Conservation (phyloP, 2,888 invertebrate genomes). For the Ditylenchus weischeri region DNA sequence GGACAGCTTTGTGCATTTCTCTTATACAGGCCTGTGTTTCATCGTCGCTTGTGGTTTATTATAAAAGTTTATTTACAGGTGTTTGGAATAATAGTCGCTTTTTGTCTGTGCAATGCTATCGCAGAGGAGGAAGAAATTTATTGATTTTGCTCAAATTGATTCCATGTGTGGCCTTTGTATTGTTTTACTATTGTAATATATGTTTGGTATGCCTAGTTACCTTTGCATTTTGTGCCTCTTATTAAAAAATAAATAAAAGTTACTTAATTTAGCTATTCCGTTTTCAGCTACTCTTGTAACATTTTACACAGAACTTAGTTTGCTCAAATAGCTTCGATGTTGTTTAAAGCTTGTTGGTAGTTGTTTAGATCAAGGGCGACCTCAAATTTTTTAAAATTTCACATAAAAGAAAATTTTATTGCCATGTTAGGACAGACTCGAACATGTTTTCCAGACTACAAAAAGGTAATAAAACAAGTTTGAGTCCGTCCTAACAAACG, state of each 20-base stretch:
- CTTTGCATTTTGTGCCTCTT: neutral
- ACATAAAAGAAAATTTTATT: too few relatives aligned
- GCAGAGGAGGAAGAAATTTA: constrained; percentile 20
- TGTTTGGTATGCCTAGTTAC: constrained; percentile 13
- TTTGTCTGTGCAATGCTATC: constrained; percentile 57
- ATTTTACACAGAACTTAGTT: neutral
- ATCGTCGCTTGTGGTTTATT: neutral
- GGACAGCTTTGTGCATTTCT: constrained; percentile 54
- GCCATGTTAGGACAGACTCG: too few relatives aligned
- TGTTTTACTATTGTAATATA: neutral
- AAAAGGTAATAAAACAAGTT: too few relatives aligned
- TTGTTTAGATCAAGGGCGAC: too few relatives aligned
- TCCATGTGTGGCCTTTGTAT: constrained; percentile 1
- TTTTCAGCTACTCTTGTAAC: neutral
- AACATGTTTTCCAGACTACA: too few relatives aligned
- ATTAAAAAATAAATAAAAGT: too few relatives aligned
- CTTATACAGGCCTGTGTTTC: constrained; percentile 46
- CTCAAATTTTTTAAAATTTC: too few relatives aligned
- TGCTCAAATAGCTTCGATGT: too few relatives aligned
- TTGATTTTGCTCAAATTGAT: constrained; percentile 14
- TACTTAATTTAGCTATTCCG: neutral
- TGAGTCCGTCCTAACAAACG: too few relatives aligned
- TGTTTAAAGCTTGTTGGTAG: too few relatives aligned
- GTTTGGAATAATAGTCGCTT: constrained; percentile 57
- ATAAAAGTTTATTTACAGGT: constrained; percentile 34